Evolutionary conservation across 2,113 vertebrate genomes (phyloP), one percentile per base, ranked within the genome.

Genomic region (Takifugu bimaculatus): DNA sequence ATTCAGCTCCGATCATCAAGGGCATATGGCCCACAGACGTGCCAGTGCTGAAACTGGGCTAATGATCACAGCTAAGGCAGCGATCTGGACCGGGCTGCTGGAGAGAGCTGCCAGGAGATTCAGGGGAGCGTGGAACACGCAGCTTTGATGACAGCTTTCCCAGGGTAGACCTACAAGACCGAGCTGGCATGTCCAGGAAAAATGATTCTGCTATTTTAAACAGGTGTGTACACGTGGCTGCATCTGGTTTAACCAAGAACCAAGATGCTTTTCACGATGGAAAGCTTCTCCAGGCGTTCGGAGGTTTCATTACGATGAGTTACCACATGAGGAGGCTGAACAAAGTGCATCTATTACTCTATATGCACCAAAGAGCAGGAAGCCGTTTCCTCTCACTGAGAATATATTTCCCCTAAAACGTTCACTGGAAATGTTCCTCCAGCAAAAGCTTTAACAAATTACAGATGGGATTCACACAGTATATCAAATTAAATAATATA

Each of bases 11-110:
- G 32, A 64, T 71, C 61, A 48, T 32, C 28, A 26, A 57, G 60
- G 63, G 75, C 77, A 70, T 63, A 72, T 58, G 67, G 68, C 66
- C 51, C 32, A 25, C 47, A 48, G 48, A 64, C 43, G 64, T 47
- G 64, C 54, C 59, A 65, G 25, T 6, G 65, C 65, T 43, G 39
- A 9, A 70, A 61, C 15, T 60, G 45, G 65, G 69, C 65, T 68
- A 70, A 82, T 68, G 13, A 75, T 69, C 13, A 57, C 57, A 50
- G 52, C 28, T 60, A 28, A 42, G 25, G 54, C 42, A 54, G 48
- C 45, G 43, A 58, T 60, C 35, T 60, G 67, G 61, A 61, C 44
- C 42, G 67, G 39, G 57, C 53, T 66, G 71, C 13, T 39, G 35
- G 35, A 39, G 11, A 39, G 35, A 39, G 35, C 35, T 39, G 35